Evolutionary conservation across 2,888 invertebrate genomes (phyloP).

Genomic region (Helleia helle): DNA sequence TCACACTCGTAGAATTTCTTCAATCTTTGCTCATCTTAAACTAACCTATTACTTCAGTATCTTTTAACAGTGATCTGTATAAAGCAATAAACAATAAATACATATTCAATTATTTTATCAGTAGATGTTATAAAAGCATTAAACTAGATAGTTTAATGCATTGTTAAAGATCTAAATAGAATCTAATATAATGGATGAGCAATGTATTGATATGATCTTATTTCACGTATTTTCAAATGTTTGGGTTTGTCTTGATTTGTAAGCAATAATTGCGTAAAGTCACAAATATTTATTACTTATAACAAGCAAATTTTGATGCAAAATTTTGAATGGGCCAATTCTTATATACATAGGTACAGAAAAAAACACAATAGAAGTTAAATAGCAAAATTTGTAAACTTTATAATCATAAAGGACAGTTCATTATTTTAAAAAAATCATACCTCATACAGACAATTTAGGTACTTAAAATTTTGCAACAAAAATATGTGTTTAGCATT

Average conservation of each 20-base stretch:
- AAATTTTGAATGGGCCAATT: slow-evolving; percentile 3
- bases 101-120: slow-evolving; percentile 19
- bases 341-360: too few relatives aligned
- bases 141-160: slow-evolving; percentile 24
- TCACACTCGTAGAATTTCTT: slow-evolving; percentile 22
- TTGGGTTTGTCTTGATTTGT: slow-evolving; percentile 34
- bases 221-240: slow-evolving; percentile 73
- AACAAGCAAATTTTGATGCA: not conserved
- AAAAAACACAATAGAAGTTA: too few relatives aligned
- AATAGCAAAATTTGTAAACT: too few relatives aligned
- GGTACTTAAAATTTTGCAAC: slow-evolving; percentile 6
- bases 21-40: slow-evolving; percentile 56
- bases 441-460: too few relatives aligned
- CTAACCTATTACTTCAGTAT: slow-evolving; percentile 15
- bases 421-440: too few relatives aligned
- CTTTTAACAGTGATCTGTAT: slow-evolving; percentile 19
- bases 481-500: slow-evolving; percentile 3
- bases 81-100: slow-evolving; percentile 24
- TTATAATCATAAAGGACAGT: too few relatives aligned
- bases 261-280: slow-evolving; percentile 26
- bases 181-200: slow-evolving; percentile 52
- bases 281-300: not conserved
- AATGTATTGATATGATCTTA: slow-evolving; percentile 50
- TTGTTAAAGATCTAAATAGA: slow-evolving; percentile 22
- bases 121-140: slow-evolving; percentile 23